A percentile compares a stretch with the other conserved stretches of the same genome.
phyloP scores from a whole-genome alignment of 2,797 vertebrate species.

The Pseudochromis fuscus region DNA sequence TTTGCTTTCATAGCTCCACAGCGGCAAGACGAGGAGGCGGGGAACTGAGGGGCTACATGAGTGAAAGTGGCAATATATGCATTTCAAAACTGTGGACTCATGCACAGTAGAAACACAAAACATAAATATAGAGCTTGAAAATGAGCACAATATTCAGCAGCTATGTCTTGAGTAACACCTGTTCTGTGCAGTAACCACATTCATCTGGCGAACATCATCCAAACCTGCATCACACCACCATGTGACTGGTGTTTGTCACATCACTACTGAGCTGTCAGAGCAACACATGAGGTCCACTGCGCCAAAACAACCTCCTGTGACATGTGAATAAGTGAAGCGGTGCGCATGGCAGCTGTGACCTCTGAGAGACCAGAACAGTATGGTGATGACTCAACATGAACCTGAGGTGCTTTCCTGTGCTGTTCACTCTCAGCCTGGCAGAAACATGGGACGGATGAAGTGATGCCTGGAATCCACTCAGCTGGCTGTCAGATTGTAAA shows the following conservation, averaged over 20 bases:
- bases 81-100: too few species aligned
- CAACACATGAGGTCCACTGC: not conserved
- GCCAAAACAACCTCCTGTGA: constrained; percentile 17
- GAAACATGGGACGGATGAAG: constrained; percentile 38
- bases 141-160: too few species aligned
- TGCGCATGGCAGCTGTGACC: constrained; percentile 43
- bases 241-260: constrained; percentile 13
- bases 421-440: constrained; percentile 38
- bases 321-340: constrained; percentile 32
- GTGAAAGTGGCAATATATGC: too few species aligned
- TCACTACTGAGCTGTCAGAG: constrained; percentile 19
- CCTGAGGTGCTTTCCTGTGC: constrained; percentile 26
- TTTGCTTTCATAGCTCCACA: too few species aligned
- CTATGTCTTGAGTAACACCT: not conserved
- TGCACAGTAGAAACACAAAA: too few species aligned
- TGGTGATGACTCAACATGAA: constrained; percentile 50
- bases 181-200: not conserved
- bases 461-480: constrained; percentile 30
- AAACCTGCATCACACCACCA: constrained; percentile 13
- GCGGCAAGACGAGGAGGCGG: too few species aligned
- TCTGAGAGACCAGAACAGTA: constrained; percentile 16
- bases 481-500: constrained; percentile 27
- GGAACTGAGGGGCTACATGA: too few species aligned
- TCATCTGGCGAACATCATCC: not conserved
- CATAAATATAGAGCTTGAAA: too few species aligned